These are phyloP conservation scores for Andrena bucephala DNA, from an alignment of 2,888 invertebrate genomes.

Conservation along the genomic window DNA sequence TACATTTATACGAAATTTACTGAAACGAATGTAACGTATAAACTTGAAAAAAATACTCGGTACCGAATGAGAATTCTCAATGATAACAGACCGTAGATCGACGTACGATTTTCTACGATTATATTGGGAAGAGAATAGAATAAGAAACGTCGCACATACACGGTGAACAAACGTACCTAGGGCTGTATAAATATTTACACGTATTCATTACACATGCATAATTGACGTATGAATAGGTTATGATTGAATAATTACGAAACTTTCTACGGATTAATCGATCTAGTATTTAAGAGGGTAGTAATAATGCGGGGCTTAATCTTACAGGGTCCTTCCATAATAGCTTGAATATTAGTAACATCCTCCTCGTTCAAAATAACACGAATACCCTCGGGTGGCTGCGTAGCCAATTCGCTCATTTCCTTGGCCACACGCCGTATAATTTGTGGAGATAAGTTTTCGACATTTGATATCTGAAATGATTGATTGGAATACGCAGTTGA, in stretches of 20 bases:
- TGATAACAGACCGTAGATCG: background rate
- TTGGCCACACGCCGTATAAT: slow-evolving; percentile 94
- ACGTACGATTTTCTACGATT: background rate
- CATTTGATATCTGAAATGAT: slow-evolving; percentile 91
- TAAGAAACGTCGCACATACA: background rate
- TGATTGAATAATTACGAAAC: slow-evolving; percentile 36
- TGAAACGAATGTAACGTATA: too few species aligned
- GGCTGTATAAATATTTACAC: background rate
- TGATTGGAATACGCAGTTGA: background rate
- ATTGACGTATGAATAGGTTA: slow-evolving; percentile 59
- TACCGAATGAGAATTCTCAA: too few species aligned
- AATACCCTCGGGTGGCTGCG: slow-evolving; percentile 95
- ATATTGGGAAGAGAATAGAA: background rate
- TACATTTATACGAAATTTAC: background rate
- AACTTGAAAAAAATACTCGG: too few species aligned
- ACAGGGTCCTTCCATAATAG: slow-evolving; percentile 96
- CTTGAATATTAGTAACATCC: slow-evolving; percentile 97
- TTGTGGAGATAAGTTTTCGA: slow-evolving; percentile 98
- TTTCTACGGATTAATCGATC: background rate
- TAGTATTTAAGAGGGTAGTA: background rate
- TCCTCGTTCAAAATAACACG: slow-evolving; percentile 95
- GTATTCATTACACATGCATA: slow-evolving; percentile 31
- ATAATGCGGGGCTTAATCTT: slow-evolving; percentile 64
- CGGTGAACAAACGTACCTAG: background rate
- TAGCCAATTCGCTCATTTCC: slow-evolving; percentile 94